These are phyloP conservation scores for Cyphomyrus plagiostoma DNA, from an alignment of 2,113 vertebrate genomes.

Conservation along the genomic window DNA sequence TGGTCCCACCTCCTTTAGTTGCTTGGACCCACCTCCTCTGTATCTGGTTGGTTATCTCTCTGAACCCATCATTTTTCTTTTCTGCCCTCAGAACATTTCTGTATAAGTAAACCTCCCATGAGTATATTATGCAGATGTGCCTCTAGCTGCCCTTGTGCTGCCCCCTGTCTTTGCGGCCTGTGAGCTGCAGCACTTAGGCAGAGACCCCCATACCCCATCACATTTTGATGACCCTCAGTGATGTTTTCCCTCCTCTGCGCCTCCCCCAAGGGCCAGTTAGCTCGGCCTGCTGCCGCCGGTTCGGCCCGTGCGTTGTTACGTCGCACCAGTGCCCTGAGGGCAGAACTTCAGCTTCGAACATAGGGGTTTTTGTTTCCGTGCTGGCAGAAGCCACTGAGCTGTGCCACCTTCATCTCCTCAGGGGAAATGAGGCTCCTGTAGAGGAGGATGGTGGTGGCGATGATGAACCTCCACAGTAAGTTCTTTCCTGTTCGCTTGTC, in stretches of 20 bases:
- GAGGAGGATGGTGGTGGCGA: slow-evolving; percentile 84
- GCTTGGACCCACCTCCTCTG: background rate
- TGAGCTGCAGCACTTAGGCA: background rate
- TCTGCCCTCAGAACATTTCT: background rate
- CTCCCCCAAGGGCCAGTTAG: background rate
- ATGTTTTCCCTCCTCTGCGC: background rate
- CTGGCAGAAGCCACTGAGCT: slow-evolving; percentile 39
- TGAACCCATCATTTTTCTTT: background rate
- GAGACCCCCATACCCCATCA: background rate
- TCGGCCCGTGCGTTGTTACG: background rate
- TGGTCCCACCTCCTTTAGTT: background rate
- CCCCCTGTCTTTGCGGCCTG: background rate
- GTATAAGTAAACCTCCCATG: background rate
- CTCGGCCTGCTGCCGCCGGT: background rate
- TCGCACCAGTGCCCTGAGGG: background rate
- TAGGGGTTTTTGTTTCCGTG: background rate
- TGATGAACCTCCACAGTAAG: slow-evolving; percentile 95
- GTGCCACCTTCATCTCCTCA: slow-evolving; percentile 65
- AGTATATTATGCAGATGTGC: background rate
- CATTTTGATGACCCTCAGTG: background rate
- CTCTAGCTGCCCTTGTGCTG: background rate
- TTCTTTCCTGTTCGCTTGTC: slow-evolving; percentile 43
- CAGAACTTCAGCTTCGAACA: background rate
- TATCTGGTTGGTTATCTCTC: background rate
- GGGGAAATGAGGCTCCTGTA: slow-evolving; percentile 97